A percentile compares a stretch with the other conserved stretches of the same genome.
Evolutionary conservation across 2,888 invertebrate genomes (phyloP).

Genomic region (Eupithecia vulgata): DNA sequence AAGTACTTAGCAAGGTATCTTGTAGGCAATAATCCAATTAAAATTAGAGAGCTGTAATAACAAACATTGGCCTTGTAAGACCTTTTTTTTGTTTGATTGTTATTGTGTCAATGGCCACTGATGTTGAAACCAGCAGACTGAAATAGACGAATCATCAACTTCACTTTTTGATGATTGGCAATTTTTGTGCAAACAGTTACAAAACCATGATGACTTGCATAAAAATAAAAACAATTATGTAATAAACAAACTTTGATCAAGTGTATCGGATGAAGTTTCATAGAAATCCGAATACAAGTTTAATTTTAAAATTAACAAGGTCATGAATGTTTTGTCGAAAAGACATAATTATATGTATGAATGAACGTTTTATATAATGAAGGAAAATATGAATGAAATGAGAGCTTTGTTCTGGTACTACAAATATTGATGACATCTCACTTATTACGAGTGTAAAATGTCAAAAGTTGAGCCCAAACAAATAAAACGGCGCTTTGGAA

Average conservation of each 20-base stretch:
- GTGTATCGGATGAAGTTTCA: not conserved
- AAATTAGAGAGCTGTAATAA: not conserved
- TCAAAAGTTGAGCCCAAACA: too few relatives aligned
- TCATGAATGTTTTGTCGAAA: not conserved
- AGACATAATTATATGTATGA: not conserved
- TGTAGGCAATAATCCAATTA: not conserved
- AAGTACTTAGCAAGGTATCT: not conserved
- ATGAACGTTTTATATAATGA: too few relatives aligned
- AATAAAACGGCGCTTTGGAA: too few relatives aligned
- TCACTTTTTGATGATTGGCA: slow-evolving; percentile 13
- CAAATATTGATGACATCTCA: not conserved
- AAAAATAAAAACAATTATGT: slow-evolving; percentile 26
- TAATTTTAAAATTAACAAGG: not conserved
- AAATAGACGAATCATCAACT: slow-evolving; percentile 2
- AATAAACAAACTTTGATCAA: slow-evolving; percentile 16
- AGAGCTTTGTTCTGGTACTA: not conserved
- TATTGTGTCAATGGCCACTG: slow-evolving; percentile 4
- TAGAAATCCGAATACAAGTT: slow-evolving; percentile 2
- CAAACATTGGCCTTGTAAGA: not conserved
- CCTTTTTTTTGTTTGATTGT: not conserved
- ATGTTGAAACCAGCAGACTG: not conserved
- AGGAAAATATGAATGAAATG: not conserved
- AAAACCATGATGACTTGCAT: slow-evolving; percentile 26
- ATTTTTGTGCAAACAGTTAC: not conserved
- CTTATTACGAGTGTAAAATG: not conserved